Base-by-base conservation (phyloP, 2,797 vertebrate species). In the Cynodonichthys magdalenae region DNA sequence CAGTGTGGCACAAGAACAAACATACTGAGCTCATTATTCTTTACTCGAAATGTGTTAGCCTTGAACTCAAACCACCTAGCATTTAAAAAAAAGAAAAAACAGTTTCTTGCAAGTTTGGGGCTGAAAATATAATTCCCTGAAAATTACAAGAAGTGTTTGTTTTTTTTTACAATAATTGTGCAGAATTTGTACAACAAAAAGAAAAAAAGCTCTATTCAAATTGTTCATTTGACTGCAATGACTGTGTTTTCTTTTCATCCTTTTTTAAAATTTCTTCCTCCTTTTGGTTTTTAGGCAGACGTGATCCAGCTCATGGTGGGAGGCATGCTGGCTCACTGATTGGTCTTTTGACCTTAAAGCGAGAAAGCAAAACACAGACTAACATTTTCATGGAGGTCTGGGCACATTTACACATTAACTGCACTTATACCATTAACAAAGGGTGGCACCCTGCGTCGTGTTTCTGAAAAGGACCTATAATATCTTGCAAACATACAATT, bases 301-400 rank as follows among this genome's bases (percentile, higher is more conserved):
- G 46, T 20, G 31, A 58, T 36, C 53, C 15, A 50, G 28, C 56
- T 63, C 53, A 5, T 39, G 47, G 34, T 49, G 34, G 62, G 58
- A 34, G 50, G 15, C 54, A 20, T 59, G 24, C 44, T 18, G 53
- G 39, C 56, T 74, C 66, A 66, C 56, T 73, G 69, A 31, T 57
- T 81, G 78, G 87, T 58, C 88, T 79, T 48, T 67, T 89, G 70
- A 88, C 84, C 83, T 82, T 10, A 70, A 20, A 79, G 86, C 80
- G 90, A 77, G 78, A 91, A 87, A 85, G 62, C 75, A 76, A 84
- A 89, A 87, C 80, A 84, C 53, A 24, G 57, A 54, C 69, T 59
- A 57, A 31, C 50, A 67, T 42, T 31, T 56, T 63, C 67, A 74
- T 36, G 50, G 77, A 56, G 51, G 53, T 53, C 44, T 79, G 67